A percentile compares a stretch with the other conserved stretches of the same genome.
These are phyloP conservation scores for Meloe dianella DNA, from an alignment of 2,888 invertebrate species.

Conservation along the genomic window DNA sequence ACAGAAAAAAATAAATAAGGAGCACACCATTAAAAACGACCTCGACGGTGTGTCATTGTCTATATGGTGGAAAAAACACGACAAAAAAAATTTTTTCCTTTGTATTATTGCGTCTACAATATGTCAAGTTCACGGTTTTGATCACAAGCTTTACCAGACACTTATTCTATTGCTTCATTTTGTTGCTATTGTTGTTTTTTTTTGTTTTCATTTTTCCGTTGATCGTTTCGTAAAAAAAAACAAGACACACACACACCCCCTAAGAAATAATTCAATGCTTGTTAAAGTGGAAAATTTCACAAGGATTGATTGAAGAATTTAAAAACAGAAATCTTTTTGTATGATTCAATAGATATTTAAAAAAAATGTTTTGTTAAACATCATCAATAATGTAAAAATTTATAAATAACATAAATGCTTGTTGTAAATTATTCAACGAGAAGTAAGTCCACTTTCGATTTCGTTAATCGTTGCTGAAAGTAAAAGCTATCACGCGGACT, in stretches of 20 bases:
- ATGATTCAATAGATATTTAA: no score
- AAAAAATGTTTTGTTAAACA: no score
- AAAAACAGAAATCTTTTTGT: not conserved
- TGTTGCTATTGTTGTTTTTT: not conserved
- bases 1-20: not conserved
- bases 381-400: not conserved
- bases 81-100: conserved; percentile 12
- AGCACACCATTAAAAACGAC: not conserved
- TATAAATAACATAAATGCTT: conserved; percentile 18
- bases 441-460: conserved; percentile 46
- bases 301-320: no score
- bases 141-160: not conserved
- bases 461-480: conserved; percentile 40
- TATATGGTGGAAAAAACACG: no score
- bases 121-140: conserved; percentile 22
- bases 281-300: not conserved
- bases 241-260: no score
- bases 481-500: conserved; percentile 27
- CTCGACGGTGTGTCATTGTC: not conserved
- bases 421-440: conserved; percentile 34
- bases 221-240: not conserved
- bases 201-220: no score
- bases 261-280: not conserved
- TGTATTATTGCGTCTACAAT: conserved; percentile 14
- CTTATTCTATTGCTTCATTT: not conserved